phyloP scores from a whole-genome alignment of 2,113 vertebrate species.

The Microcebus griseorufus region DNA sequence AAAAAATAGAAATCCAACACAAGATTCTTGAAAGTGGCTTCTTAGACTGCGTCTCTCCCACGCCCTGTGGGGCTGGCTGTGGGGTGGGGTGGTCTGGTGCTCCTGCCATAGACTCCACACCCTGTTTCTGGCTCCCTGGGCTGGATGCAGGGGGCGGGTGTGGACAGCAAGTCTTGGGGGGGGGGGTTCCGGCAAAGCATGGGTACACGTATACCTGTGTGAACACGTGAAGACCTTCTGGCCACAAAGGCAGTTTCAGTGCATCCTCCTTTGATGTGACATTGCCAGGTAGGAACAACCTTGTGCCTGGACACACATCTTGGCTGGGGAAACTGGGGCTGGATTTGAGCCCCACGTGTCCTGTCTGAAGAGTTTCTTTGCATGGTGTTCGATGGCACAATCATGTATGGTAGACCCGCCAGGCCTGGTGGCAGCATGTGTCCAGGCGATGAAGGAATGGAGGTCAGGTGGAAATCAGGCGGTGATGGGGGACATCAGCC shows the following conservation, averaged over 20 bases:
- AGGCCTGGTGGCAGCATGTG: not conserved
- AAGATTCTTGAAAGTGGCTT: not conserved
- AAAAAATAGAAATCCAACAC: not conserved
- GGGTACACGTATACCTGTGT: not conserved
- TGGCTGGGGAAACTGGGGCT: not conserved
- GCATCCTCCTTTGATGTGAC: not conserved
- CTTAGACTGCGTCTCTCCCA: not conserved
- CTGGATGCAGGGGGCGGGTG: not conserved
- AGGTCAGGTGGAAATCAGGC: rapidly evolving
- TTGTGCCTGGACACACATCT: not conserved
- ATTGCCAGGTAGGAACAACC: not conserved
- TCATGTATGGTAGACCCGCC: rapidly evolving
- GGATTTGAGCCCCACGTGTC: not conserved
- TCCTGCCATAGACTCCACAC: not conserved
- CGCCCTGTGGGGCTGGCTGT: not conserved
- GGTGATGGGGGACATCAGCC: not conserved
- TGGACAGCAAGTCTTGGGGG: not conserved
- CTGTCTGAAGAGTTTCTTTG: not conserved
- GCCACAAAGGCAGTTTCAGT: not conserved
- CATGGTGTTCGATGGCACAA: not conserved
- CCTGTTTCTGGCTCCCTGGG: not conserved
- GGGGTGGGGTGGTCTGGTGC: no score
- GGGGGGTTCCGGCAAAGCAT: not conserved
- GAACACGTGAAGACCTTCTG: not conserved
- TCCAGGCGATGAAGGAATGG: not conserved